phyloP scores from a whole-genome alignment of 2,113 vertebrate genomes.

The Heliornis fulica region DNA sequence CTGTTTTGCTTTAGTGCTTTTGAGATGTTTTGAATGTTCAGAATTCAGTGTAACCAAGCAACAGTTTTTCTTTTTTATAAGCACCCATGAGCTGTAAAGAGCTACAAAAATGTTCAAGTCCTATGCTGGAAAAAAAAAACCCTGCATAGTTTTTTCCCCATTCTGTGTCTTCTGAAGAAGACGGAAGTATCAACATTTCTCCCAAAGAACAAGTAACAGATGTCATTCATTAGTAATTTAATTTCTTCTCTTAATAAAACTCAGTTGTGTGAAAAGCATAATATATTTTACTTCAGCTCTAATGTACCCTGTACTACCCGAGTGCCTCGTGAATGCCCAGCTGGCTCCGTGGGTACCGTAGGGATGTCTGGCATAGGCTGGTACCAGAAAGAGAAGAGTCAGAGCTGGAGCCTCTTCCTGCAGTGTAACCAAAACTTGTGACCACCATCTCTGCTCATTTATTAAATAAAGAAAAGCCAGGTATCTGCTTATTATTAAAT shows the following conservation, averaged over 20 bases:
- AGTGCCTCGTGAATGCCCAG: background rate
- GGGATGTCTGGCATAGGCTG: background rate
- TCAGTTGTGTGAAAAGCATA: constrained; percentile 15
- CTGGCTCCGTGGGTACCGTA: background rate
- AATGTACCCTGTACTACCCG: accelerated
- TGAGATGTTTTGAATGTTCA: constrained; percentile 9
- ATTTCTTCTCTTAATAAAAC: constrained; percentile 34
- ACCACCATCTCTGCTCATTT: background rate
- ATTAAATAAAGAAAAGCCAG: background rate
- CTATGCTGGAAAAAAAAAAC: background rate
- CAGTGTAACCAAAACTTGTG: background rate
- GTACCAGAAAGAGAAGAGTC: background rate
- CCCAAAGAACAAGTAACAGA: constrained; percentile 14
- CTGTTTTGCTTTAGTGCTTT: background rate
- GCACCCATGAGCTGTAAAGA: background rate
- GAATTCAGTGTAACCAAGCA: constrained; percentile 24
- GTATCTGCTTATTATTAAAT: background rate
- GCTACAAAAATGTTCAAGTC: background rate
- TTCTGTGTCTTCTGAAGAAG: background rate
- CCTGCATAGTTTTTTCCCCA: background rate
- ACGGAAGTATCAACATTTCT: background rate
- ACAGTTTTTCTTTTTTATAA: background rate
- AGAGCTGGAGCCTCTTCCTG: background rate
- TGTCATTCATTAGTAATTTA: constrained; percentile 30
- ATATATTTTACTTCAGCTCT: background rate